Conservation (phyloP, 2,888 invertebrate species). For the Orthosia incerta region DNA sequence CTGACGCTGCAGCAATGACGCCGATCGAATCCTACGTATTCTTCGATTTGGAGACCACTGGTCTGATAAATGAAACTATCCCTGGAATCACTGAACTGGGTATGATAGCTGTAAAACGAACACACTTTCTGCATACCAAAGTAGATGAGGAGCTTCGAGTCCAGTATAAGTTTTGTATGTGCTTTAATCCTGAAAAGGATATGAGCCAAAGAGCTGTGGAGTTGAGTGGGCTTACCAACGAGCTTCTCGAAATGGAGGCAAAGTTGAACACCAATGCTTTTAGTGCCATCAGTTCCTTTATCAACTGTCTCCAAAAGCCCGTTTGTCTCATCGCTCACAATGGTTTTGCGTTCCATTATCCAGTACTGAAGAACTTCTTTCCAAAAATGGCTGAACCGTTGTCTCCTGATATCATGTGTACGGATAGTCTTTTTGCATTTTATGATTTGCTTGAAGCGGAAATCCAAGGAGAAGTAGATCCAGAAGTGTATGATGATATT, state of each 20-base stretch:
- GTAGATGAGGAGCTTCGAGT: not conserved
- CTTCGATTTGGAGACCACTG: not conserved
- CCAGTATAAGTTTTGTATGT: not conserved
- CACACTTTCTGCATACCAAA: not conserved
- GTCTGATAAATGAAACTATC: not conserved
- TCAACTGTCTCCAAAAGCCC: slow-evolving; percentile 3
- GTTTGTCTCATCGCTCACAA: slow-evolving; percentile 1
- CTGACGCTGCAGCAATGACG: not conserved
- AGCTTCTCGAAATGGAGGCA: not conserved
- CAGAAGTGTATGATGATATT: no score
- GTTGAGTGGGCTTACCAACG: not conserved
- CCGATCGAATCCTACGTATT: not conserved
- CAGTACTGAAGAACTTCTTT: not conserved
- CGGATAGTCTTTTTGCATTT: slow-evolving; percentile 4
- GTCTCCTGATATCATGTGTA: not conserved
- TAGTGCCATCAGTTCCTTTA: not conserved
- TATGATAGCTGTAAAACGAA: not conserved
- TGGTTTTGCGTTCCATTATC: not conserved
- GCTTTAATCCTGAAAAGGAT: not conserved
- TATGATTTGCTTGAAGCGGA: slow-evolving; percentile 1
- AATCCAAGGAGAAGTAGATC: not conserved
- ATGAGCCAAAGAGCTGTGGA: not conserved
- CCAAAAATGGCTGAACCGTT: not conserved
- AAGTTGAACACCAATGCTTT: not conserved
- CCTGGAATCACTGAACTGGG: slow-evolving; percentile 1